Base-by-base conservation (phyloP, 2,113 vertebrate species). In the Aptenodytes forsteri region DNA sequence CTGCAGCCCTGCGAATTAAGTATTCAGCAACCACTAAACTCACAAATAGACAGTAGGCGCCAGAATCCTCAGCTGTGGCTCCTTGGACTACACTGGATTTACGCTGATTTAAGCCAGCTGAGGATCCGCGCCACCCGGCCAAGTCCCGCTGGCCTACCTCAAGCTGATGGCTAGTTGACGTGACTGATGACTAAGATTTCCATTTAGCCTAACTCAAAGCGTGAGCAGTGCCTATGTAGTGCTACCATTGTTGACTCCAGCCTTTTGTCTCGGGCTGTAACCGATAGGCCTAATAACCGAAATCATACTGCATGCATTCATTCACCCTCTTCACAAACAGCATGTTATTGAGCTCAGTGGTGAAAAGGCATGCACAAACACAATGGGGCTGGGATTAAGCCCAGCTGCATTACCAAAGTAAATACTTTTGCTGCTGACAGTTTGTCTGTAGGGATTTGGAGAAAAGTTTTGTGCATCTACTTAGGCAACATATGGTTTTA, bases 341-440 rank as follows among this genome's bases (percentile, higher is more conserved):
- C 93, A 19, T 96, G 97, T 97, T 96, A 95, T 73, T 94, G 94
- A 96, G 96, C 95, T 90, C 84, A 20, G 95, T 90, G 96, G 94
- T 97, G 96, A 96, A 97, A 96, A 97, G 97, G 96, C 96, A 96
- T 97, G 97, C 96, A 96, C 95, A 96, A 96, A 97, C 96, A 97
- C 97, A 97, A 97, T 97, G 94, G 95, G 89, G 82, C 94, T 97
- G 96, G 94, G 96, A 97, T 97, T 95, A 96, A 95, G 97, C 93
- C 97, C 96, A 97, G 97, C 96, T 97, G 97, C 92, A 92, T 91
- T 96, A 97, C 97, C 95, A 96, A 95, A 97, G 96, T 96, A 97
- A 97, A 97, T 97, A 96, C 96, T 97, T 97, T 71, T 97, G 96
- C 97, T 97, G 97, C 95, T 97, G 97, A 97, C 97, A 97, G 97